These are phyloP conservation scores for Diphyllodes magnificus DNA, from an alignment of 2,113 vertebrate genomes.

Conservation along the genomic window DNA sequence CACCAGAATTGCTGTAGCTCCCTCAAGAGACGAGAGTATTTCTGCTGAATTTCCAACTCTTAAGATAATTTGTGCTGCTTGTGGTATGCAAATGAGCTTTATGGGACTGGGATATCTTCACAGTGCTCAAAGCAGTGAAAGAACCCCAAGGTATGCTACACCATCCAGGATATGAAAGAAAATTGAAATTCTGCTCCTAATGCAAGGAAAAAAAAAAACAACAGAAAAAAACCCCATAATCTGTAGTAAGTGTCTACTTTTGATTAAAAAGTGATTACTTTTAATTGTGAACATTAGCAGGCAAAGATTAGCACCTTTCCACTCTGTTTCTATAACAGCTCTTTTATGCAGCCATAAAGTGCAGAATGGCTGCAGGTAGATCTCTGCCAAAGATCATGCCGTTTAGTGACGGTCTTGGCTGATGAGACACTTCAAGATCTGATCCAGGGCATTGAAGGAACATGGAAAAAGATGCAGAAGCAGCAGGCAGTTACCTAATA, in stretches of 20 bases:
- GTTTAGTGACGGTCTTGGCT: background rate
- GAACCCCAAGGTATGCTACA: background rate
- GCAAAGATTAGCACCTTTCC: background rate
- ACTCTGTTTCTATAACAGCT: background rate
- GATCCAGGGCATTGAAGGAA: background rate
- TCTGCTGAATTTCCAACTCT: background rate
- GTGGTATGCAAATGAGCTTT: background rate
- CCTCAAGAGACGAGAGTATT: background rate
- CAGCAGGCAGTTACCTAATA: slow-evolving; percentile 16
- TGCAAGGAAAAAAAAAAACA: background rate
- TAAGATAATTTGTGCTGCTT: background rate
- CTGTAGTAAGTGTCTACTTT: background rate
- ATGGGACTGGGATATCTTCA: background rate
- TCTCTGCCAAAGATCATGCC: background rate
- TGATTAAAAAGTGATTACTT: background rate
- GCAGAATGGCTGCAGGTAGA: background rate
- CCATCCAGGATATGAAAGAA: background rate
- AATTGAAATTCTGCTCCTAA: background rate
- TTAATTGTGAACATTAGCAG: background rate
- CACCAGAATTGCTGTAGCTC: background rate
- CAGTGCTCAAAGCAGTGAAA: background rate
- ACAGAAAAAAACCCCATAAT: background rate
- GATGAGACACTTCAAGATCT: background rate
- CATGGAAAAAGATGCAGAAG: background rate
- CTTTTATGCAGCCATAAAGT: background rate